phyloP scores from a whole-genome alignment of 1,140 invertebrate genomes.

The Bombus pyrosoma region DNA sequence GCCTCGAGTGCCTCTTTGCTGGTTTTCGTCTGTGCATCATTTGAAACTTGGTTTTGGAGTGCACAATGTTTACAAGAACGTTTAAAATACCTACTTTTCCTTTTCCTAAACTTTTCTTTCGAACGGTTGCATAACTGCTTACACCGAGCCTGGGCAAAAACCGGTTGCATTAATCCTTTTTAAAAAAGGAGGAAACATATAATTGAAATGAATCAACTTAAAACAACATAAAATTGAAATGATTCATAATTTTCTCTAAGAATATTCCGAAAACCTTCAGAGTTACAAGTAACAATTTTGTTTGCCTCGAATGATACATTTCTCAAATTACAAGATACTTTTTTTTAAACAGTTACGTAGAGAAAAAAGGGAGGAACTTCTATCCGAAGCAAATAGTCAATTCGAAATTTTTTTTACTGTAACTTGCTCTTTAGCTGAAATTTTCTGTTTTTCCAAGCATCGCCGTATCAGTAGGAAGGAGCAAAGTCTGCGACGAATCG shows the following conservation, averaged over 20 bases:
- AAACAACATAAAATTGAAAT: no score
- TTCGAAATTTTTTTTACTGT: background rate
- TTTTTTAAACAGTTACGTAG: background rate
- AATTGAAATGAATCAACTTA: no score
- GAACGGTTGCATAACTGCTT: no score
- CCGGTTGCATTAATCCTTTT: no score
- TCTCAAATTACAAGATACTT: background rate
- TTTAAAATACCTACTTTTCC: background rate
- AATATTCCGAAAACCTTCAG: no score
- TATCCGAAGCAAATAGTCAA: no score
- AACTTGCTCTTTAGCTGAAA: background rate
- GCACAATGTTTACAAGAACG: background rate
- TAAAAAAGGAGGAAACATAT: no score
- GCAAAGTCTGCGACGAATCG: conserved; percentile 6
- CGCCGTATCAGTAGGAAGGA: background rate
- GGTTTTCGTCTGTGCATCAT: background rate
- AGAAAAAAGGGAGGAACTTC: background rate
- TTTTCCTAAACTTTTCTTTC: background rate
- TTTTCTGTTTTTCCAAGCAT: no score
- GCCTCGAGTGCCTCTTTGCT: no score
- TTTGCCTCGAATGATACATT: background rate
- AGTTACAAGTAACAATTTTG: background rate
- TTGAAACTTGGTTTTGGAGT: background rate
- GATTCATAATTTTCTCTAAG: no score
- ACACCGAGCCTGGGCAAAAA: no score